These are phyloP conservation scores for Cerceris ruficornis DNA, from an alignment of 2,888 invertebrate species.

Conservation along the genomic window DNA sequence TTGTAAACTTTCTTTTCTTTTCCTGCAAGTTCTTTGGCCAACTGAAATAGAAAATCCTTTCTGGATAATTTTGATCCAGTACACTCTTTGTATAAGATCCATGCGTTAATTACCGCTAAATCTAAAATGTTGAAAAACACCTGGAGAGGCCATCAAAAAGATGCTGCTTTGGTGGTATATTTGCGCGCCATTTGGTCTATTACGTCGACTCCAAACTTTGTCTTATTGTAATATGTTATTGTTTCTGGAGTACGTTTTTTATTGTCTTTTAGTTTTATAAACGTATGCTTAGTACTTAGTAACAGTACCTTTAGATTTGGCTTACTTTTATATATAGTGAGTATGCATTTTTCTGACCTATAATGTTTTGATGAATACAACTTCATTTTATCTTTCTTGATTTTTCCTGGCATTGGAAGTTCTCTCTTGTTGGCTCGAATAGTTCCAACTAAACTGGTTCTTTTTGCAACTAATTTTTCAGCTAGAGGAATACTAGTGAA, in stretches of 20 bases:
- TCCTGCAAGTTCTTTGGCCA: conserved; percentile 29
- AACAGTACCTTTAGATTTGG: conserved; percentile 8
- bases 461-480: too few relatives aligned
- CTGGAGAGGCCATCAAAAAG: conserved; percentile 31
- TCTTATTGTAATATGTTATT: conserved; percentile 21
- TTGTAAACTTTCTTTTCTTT: conserved; percentile 15
- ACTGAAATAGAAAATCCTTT: conserved; percentile 31
- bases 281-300: conserved; percentile 23
- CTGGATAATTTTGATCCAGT: conserved; percentile 29
- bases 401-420: too few relatives aligned
- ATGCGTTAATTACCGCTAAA: conserved; percentile 35
- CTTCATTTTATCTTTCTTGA: too few relatives aligned
- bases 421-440: too few relatives aligned
- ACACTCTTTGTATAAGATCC: conserved; percentile 27
- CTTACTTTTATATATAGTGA: conserved; percentile 16
- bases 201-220: conserved; percentile 20
- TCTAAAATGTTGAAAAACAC: conserved; percentile 40
- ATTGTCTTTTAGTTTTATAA: conserved; percentile 4
- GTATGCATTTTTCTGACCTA: neutral
- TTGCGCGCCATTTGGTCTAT: conserved; percentile 20
- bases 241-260: conserved; percentile 18
- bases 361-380: too few relatives aligned
- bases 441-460: too few relatives aligned
- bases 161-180: conserved; percentile 23
- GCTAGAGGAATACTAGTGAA: too few relatives aligned